Evolutionary conservation across 1,140 invertebrate species (phyloP).

Genomic region (Caenorhabditis tropicalis): DNA sequence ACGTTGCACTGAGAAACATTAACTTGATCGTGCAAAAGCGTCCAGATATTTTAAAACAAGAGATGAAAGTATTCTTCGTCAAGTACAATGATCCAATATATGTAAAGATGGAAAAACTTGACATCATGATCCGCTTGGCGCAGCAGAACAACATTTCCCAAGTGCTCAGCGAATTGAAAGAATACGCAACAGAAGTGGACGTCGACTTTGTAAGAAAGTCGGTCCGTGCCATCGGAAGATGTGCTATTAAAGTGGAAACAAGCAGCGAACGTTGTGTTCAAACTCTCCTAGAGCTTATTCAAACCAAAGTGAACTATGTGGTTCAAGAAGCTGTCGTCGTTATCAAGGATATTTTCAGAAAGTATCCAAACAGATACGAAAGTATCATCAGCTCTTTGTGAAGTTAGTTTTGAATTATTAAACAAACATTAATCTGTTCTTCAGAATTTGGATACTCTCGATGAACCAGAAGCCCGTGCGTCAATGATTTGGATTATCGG

Average conservation of each 20-base stretch:
- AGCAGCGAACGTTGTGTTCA: conserved; percentile 97
- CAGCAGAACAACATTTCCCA: conserved; percentile 98
- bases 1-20: conserved; percentile 96
- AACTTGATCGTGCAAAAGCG: conserved; percentile 99
- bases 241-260: conserved; percentile 97
- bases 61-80: conserved; percentile 99
- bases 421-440: background rate
- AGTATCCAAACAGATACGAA: conserved; percentile 99
- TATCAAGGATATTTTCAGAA: conserved; percentile 96
- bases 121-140: conserved; percentile 98
- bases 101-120: conserved; percentile 97
- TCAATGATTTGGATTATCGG: conserved; percentile 99
- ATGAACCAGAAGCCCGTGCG: conserved; percentile 97
- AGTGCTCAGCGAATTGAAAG: conserved; percentile 96
- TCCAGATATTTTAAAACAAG: conserved; percentile 97
- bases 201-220: conserved; percentile 99
- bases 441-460: conserved; percentile 91
- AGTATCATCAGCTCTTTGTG: conserved; percentile 99
- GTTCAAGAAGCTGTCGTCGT: conserved; percentile 99
- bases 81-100: conserved; percentile 99
- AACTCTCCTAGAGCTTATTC: conserved; percentile 96
- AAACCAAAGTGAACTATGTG: conserved; percentile 99
- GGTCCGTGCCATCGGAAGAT: conserved; percentile 95
- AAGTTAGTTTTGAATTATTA: conserved; percentile 72
- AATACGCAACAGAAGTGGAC: conserved; percentile 97